Base-by-base conservation (phyloP, 1,140 invertebrate species). In the Nylanderia fulva region DNA sequence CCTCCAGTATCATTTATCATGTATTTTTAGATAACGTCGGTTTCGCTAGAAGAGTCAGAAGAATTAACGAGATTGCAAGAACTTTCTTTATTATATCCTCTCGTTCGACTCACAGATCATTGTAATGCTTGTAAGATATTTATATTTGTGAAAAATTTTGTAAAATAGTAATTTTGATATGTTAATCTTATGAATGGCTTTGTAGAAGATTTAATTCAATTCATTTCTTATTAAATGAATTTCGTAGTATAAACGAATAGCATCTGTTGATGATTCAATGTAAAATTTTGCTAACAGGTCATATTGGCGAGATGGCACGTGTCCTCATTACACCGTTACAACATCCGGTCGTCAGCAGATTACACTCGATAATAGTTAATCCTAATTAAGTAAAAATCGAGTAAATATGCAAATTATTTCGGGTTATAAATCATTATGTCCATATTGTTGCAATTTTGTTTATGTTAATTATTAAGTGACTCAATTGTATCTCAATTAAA, bases 31-130 rank as follows among this genome's bases (percentile, higher is more conserved):
- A 56, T 18, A 75, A 21, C 9, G 69, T 83, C 27, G 24, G 18
- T 29, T 2, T 52, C 13, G 52, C 24, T 15, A 27, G 76, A 85
- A 18, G 87, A 85, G 60, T 33, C 77, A 24, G 77, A 89, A 7
- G 29, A 74, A 36, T 77, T 88, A 39, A 24, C 56, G 8, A 85
- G 86, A 64, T 56, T 85, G n/a, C 42, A 74, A 24, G 85, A 86
- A 21, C 36, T 91, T 52, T 80, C 89, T 0, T 33, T 90, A 15
- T 74, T 90, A 9, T 89, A 87, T 84, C 90, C 90, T 24, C 21
- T 90, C 11, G 66, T 87, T 1, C 84, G 69, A 71, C 60, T 90
- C 18, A 58, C 86, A 7, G 80, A 88, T 75, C 61, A 86, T 60
- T 77, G 52, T 76, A 90, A 90, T 36, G 42, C 27, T 21, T 85